Evolutionary conservation across 1,140 invertebrate genomes (phyloP).

Genomic region (Venustaconcha ellipsiformis): DNA sequence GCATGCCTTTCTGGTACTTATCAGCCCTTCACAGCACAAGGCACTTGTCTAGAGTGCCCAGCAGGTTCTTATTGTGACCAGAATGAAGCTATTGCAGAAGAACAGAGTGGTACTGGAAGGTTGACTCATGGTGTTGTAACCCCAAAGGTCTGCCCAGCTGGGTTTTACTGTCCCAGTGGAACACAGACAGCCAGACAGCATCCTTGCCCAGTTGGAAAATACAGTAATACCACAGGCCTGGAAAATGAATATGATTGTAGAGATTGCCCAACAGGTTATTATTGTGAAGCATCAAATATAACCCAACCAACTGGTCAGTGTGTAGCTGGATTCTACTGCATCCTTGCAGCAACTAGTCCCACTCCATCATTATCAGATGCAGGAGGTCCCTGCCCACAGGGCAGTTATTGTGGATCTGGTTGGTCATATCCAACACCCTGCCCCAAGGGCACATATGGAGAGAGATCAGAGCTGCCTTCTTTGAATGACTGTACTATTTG

Average conservation of each 20-base stretch:
- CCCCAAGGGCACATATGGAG: conserved; percentile 64
- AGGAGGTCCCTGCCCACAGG: conserved; percentile 60
- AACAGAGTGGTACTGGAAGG: conserved; percentile 59
- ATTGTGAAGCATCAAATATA: conserved; percentile 59
- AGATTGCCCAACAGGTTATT: conserved; percentile 57
- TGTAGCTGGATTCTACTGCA: conserved; percentile 61
- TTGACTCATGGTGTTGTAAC: conserved; percentile 65
- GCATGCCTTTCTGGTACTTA: conserved; percentile 60
- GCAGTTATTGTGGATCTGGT: conserved; percentile 59
- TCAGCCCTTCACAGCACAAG: conserved; percentile 56
- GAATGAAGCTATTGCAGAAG: conserved; percentile 62
- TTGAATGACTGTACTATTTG: conserved; percentile 58
- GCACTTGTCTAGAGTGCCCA: conserved; percentile 55
- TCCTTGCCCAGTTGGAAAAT: conserved; percentile 63
- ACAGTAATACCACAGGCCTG: conserved; percentile 59
- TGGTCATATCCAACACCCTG: conserved; percentile 49
- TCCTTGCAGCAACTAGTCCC: conserved; percentile 45
- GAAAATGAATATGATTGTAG: conserved; percentile 55
- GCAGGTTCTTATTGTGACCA: conserved; percentile 64
- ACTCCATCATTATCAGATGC: conserved; percentile 40
- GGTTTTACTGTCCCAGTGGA: conserved; percentile 62
- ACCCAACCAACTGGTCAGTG: conserved; percentile 58
- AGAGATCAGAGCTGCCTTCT: conserved; percentile 46
- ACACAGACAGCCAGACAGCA: conserved; percentile 54
- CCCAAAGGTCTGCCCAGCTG: conserved; percentile 62